These are phyloP conservation scores for Aegithalos caudatus DNA, from an alignment of 2,113 vertebrate genomes.

Conservation along the genomic window DNA sequence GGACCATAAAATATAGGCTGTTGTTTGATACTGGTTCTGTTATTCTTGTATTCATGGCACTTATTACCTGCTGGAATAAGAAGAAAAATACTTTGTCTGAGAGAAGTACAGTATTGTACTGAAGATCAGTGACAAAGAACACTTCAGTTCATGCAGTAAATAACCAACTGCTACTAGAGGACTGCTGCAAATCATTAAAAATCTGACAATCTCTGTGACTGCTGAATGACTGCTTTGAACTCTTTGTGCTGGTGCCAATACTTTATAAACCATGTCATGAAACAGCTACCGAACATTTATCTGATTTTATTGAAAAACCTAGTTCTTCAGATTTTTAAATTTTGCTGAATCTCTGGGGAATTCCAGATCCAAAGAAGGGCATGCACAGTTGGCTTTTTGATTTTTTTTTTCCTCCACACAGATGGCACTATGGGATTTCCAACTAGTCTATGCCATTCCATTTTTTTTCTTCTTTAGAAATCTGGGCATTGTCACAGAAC, in stretches of 20 bases:
- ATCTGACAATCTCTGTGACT: neutral
- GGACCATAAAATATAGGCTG: neutral
- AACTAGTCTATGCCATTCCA: conserved; percentile 7
- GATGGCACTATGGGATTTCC: neutral
- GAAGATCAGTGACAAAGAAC: neutral
- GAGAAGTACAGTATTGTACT: neutral
- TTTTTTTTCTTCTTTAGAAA: neutral
- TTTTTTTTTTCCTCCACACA: neutral
- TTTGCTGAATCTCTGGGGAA: conserved; percentile 15
- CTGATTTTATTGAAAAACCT: neutral
- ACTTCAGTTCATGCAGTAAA: neutral
- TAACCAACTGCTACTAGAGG: neutral
- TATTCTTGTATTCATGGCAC: neutral
- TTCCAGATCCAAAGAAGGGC: conserved; percentile 27
- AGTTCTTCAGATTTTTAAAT: neutral
- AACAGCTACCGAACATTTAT: neutral
- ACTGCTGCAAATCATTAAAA: neutral
- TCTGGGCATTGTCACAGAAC: neutral
- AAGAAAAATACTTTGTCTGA: neutral
- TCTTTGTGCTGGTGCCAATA: conserved; percentile 24
- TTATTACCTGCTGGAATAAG: neutral
- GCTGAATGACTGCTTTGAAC: neutral
- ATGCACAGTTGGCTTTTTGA: neutral
- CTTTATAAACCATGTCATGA: neutral
- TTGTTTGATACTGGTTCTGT: neutral